Conservation (phyloP, 2,797 vertebrate species). For the Darevskia mixta region DNA sequence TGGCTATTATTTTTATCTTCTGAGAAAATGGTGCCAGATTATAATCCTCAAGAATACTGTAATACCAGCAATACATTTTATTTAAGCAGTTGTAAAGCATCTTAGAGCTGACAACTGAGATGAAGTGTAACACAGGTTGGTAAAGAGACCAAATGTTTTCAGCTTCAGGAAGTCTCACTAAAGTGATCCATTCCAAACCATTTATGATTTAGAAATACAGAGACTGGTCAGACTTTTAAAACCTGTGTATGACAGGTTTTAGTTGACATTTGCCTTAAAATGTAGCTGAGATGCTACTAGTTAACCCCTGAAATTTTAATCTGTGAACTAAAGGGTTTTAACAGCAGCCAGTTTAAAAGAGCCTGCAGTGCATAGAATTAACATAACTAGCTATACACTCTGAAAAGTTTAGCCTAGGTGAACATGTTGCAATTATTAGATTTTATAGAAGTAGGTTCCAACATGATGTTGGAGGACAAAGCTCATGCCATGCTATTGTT, state of each 20-base stretch:
- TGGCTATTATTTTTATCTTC: constrained; percentile 44
- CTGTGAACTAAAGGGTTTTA: constrained; percentile 74
- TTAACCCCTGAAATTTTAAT: constrained; percentile 82
- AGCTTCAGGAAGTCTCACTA: constrained; percentile 75
- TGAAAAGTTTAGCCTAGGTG: constrained; percentile 79
- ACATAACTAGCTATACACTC: constrained; percentile 70
- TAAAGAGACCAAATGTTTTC: constrained; percentile 78
- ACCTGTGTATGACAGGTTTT: constrained; percentile 71
- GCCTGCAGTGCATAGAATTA: constrained; percentile 76
- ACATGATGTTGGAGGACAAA: constrained; percentile 74
- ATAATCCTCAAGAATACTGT: constrained; percentile 48
- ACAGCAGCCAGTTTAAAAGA: constrained; percentile 68
- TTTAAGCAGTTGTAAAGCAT: constrained; percentile 59
- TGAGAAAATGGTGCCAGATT: constrained; percentile 55
- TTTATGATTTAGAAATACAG: constrained; percentile 67
- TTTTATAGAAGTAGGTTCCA: constrained; percentile 77
- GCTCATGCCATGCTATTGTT: constrained; percentile 82
- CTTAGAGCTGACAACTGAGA: constrained; percentile 68
- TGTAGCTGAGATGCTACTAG: constrained; percentile 78
- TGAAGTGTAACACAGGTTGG: constrained; percentile 71
- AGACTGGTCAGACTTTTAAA: constrained; percentile 72
- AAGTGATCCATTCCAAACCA: constrained; percentile 77
- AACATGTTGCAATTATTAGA: constrained; percentile 75
- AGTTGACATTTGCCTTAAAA: constrained; percentile 80
- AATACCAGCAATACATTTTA: constrained; percentile 54